Evolutionary conservation across 2,888 invertebrate species (phyloP).

Genomic region (Drosophila meridiana): DNA sequence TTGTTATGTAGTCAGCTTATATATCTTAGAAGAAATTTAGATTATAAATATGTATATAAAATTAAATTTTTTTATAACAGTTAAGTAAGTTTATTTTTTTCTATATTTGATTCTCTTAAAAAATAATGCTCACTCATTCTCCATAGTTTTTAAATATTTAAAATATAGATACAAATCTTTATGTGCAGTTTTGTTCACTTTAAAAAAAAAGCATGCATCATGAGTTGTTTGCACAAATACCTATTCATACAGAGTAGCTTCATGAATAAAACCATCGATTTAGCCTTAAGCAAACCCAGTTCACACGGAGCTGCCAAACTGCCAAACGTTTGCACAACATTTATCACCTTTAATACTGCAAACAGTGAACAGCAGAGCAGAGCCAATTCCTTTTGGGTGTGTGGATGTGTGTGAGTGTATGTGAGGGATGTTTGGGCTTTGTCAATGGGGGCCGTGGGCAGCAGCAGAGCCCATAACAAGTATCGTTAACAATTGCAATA

Average conservation of each 20-base stretch:
- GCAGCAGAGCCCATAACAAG: conserved; percentile 23
- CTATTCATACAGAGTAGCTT: background rate
- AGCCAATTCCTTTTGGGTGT: conserved; percentile 1
- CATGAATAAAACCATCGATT: conserved; percentile 28
- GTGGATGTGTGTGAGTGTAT: background rate
- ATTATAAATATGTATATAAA: no score
- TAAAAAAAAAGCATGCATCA: background rate
- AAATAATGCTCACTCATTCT: background rate
- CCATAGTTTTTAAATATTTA: background rate
- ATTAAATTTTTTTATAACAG: no score
- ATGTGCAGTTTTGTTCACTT: background rate
- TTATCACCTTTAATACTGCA: conserved; percentile 66
- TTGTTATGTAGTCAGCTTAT: no score
- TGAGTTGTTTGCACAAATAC: conserved; percentile 4
- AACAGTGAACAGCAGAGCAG: conserved; percentile 5
- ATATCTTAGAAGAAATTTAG: no score
- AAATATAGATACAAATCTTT: background rate
- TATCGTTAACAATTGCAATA: conserved; percentile 31
- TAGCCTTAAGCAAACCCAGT: conserved; percentile 1
- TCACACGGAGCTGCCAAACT: conserved; percentile 38
- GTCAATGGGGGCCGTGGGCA: conserved; percentile 7
- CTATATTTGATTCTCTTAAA: no score
- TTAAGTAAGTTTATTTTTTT: no score
- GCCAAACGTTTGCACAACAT: conserved; percentile 59
- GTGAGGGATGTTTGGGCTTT: background rate